phyloP scores from a whole-genome alignment of 2,113 vertebrate species.

The Epinephelus cyanopodus region DNA sequence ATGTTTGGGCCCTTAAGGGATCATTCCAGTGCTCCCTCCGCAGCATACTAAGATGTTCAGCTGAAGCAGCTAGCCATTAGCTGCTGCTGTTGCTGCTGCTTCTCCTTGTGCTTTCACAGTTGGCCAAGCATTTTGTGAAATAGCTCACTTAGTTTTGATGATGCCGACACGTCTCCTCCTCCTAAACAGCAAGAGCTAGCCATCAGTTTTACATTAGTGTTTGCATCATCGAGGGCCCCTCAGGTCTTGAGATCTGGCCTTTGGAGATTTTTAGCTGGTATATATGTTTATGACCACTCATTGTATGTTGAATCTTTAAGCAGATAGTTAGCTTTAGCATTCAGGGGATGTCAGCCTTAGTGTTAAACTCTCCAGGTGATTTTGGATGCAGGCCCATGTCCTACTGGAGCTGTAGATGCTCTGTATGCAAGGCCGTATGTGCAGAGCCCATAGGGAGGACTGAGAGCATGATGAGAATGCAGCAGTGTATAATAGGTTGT shows the following conservation, averaged over 20 bases:
- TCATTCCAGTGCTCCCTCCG: conserved; percentile 37
- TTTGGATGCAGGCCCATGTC: conserved; percentile 63
- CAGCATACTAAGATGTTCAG: conserved; percentile 66
- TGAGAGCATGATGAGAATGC: conserved; percentile 80
- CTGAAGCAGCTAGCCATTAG: conserved; percentile 54
- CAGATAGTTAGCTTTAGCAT: not conserved
- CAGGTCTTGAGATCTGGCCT: not conserved
- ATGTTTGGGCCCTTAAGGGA: conserved; percentile 74
- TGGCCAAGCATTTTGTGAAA: conserved; percentile 35
- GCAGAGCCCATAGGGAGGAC: conserved; percentile 59
- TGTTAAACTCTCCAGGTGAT: conserved; percentile 55
- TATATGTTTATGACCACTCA: not conserved
- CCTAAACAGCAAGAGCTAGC: conserved; percentile 19
- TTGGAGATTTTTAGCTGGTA: not conserved
- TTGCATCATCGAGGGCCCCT: not conserved
- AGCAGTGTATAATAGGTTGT: conserved; percentile 79
- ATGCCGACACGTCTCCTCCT: conserved; percentile 12
- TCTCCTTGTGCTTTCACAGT: conserved; percentile 20
- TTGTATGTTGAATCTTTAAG: conserved; percentile 19
- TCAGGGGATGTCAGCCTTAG: not conserved
- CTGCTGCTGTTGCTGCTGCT: conserved; percentile 8
- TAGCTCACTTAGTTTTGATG: conserved; percentile 41
- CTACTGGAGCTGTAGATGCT: conserved; percentile 42
- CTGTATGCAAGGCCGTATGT: conserved; percentile 72
- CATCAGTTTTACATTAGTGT: conserved; percentile 16